Evolutionary conservation across 1,140 invertebrate species (phyloP).

Genomic region (Microvelia longipes): DNA sequence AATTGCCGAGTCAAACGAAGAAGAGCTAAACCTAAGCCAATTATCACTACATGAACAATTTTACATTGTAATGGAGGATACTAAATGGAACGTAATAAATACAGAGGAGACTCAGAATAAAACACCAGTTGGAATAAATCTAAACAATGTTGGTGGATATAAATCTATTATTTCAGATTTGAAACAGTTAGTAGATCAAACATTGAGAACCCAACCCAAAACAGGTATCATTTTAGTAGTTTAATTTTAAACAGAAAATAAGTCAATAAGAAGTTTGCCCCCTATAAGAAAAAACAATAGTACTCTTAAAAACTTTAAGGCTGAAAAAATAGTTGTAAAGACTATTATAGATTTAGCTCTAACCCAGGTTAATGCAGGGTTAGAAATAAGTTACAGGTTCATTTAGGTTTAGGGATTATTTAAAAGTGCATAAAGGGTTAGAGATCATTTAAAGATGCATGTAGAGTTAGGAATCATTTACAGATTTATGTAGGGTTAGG

Average conservation of each 20-base stretch:
- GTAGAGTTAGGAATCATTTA: no score
- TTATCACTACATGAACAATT: conserved; percentile 11
- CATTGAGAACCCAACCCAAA: conserved; percentile 3
- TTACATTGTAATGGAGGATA: conserved; percentile 4
- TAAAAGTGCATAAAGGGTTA: no score
- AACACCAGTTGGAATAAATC: conserved; percentile 20
- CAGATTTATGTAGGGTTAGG: no score
- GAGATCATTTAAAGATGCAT: no score
- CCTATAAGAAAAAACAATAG: not conserved
- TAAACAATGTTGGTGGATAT: conserved; percentile 35
- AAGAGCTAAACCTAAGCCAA: conserved; percentile 5
- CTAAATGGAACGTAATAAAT: conserved; percentile 11
- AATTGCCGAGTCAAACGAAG: not conserved
- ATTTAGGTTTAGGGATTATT: not conserved
- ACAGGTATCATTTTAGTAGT: conserved; percentile 1
- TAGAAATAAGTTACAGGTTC: not conserved
- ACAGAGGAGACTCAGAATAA: conserved; percentile 25
- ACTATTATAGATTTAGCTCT: no score
- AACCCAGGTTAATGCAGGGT: not conserved
- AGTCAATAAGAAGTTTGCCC: no score
- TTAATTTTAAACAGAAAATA: no score
- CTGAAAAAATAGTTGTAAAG: not conserved
- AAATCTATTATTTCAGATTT: not conserved
- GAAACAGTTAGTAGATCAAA: conserved; percentile 3
- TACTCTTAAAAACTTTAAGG: not conserved